Conservation (phyloP, 2,797 vertebrate genomes). For the Leptoclinus maculatus region DNA sequence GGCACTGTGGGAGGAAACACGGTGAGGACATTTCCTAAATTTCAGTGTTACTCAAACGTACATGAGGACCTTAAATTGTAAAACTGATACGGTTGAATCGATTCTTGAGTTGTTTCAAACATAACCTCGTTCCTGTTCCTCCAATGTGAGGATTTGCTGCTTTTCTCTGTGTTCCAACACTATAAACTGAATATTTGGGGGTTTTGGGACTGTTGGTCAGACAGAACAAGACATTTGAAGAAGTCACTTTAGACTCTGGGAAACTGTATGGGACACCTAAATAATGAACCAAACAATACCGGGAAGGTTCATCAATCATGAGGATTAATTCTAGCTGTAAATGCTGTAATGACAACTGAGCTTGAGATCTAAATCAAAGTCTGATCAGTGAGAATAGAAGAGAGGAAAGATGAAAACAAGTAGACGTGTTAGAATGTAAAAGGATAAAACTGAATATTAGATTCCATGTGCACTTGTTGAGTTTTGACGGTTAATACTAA, state of each 20-base stretch:
- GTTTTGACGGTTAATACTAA: neutral
- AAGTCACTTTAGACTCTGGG: neutral
- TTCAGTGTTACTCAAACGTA: conserved; percentile 17
- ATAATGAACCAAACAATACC: neutral
- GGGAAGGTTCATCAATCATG: neutral
- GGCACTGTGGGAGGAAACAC: conserved; percentile 91
- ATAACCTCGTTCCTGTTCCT: neutral
- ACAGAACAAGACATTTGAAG: neutral
- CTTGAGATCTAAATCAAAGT: neutral
- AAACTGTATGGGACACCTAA: neutral
- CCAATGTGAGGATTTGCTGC: neutral
- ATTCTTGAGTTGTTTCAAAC: neutral
- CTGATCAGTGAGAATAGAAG: neutral
- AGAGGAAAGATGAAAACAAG: conserved; percentile 9
- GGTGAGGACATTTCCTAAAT: conserved; percentile 51
- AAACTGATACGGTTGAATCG: neutral
- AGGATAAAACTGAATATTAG: conserved; percentile 18
- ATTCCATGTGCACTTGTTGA: neutral
- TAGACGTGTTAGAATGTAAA: conserved; percentile 6
- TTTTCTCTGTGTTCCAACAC: neutral
- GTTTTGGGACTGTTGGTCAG: neutral
- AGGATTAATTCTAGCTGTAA: neutral
- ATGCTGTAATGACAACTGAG: neutral
- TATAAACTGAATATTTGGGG: neutral
- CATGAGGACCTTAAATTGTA: neutral